Evolutionary conservation across 2,113 vertebrate species (phyloP).

Genomic region (Brachirus orientalis): DNA sequence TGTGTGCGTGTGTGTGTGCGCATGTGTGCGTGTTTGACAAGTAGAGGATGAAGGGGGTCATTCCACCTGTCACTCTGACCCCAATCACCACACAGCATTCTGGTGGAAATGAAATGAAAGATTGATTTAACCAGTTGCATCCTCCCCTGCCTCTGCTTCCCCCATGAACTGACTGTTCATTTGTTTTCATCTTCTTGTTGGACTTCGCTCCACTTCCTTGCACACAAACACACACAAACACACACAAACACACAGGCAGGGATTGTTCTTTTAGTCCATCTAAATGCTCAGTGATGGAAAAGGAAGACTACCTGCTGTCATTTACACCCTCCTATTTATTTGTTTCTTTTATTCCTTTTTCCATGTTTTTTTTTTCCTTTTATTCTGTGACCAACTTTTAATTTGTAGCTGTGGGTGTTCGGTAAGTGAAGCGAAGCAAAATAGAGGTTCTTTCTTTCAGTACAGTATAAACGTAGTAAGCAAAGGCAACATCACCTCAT

Average conservation of each 20-base stretch:
- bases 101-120: constrained; percentile 64
- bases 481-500: neutral
- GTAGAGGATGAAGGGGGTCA: constrained; percentile 10
- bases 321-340: constrained; percentile 1
- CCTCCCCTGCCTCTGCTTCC: constrained; percentile 44
- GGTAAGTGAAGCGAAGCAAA: neutral
- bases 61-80: constrained; percentile 70
- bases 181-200: constrained; percentile 51
- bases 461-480: neutral
- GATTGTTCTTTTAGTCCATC: constrained; percentile 37
- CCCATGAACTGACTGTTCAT: constrained; percentile 55
- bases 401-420: neutral
- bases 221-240: constrained; percentile 27
- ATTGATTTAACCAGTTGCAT: constrained; percentile 70
- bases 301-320: neutral
- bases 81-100: constrained; percentile 73
- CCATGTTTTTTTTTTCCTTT: neutral
- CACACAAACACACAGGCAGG: constrained; percentile 17
- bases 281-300: constrained; percentile 22
- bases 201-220: constrained; percentile 29
- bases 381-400: neutral
- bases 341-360: neutral
- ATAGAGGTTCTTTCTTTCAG: neutral
- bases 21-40: constrained; percentile 29
- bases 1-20: constrained; percentile 39